These are phyloP conservation scores for Gavia stellata DNA, from an alignment of 2,113 vertebrate genomes.

Conservation along the genomic window DNA sequence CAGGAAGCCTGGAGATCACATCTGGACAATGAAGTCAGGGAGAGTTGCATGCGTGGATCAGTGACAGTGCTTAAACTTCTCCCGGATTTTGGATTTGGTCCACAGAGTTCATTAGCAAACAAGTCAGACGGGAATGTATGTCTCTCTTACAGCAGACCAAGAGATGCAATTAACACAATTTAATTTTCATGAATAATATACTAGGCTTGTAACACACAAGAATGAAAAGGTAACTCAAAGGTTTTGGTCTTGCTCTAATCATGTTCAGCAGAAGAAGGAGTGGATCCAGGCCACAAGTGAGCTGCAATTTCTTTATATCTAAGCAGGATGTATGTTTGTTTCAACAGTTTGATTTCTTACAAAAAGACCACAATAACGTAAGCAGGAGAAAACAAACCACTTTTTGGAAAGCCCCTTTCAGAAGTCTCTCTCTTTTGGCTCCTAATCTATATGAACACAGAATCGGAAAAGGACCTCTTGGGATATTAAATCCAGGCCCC, in stretches of 20 bases:
- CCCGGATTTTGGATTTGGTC: neutral
- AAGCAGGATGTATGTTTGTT: neutral
- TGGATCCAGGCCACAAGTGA: neutral
- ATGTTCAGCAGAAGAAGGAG: neutral
- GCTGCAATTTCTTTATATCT: neutral
- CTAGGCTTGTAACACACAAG: neutral
- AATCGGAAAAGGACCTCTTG: neutral
- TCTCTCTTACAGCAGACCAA: neutral
- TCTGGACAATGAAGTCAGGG: neutral
- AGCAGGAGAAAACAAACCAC: neutral
- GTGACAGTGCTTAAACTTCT: neutral
- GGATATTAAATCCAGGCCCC: neutral
- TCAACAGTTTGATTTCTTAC: neutral
- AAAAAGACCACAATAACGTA: neutral
- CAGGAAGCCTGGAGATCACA: neutral
- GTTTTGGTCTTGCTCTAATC: neutral
- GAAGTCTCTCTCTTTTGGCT: neutral
- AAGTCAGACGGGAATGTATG: neutral
- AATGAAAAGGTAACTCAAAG: neutral
- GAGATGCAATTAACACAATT: neutral
- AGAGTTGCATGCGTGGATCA: rapidly evolving
- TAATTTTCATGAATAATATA: neutral
- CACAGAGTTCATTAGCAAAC: neutral
- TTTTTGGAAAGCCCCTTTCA: neutral
- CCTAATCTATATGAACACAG: neutral